A percentile compares a stretch with the other conserved stretches of the same genome.
Evolutionary conservation across 2,113 vertebrate genomes (phyloP).

Genomic region (Istiophorus platypterus): DNA sequence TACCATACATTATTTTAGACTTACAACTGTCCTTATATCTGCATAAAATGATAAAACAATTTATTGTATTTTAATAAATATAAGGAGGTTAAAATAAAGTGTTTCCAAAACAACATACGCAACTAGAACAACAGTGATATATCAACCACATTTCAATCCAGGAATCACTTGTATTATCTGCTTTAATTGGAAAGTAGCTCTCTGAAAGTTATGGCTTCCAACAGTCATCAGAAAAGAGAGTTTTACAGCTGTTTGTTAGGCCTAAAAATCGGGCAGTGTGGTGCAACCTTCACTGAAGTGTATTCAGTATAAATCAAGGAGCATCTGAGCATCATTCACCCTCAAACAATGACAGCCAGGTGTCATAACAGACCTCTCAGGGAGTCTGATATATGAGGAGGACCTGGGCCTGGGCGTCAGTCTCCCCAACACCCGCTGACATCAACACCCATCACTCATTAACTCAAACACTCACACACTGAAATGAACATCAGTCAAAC

Average conservation of each 20-base stretch:
- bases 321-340: constrained; percentile 42
- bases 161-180: not conserved
- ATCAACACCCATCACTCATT: constrained; percentile 50
- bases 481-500: constrained; percentile 42
- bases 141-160: no score
- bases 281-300: not conserved
- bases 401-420: constrained; percentile 9
- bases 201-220: not conserved
- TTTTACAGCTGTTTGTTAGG: not conserved
- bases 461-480: constrained; percentile 18
- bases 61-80: no score
- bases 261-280: constrained; percentile 16
- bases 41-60: no score
- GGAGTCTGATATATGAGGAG: constrained; percentile 45
- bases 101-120: no score
- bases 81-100: no score
- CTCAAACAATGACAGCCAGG: constrained; percentile 49
- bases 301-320: constrained; percentile 39
- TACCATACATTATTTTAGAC: no score
- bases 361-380: constrained; percentile 55
- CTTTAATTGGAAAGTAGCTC: not conserved
- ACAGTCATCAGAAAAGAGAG: not conserved
- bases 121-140: no score
- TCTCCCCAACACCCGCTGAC: constrained; percentile 35
- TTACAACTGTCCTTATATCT: no score